These are phyloP conservation scores for Philopotamus ludificatus DNA, from an alignment of 1,140 invertebrate genomes.

Conservation along the genomic window DNA sequence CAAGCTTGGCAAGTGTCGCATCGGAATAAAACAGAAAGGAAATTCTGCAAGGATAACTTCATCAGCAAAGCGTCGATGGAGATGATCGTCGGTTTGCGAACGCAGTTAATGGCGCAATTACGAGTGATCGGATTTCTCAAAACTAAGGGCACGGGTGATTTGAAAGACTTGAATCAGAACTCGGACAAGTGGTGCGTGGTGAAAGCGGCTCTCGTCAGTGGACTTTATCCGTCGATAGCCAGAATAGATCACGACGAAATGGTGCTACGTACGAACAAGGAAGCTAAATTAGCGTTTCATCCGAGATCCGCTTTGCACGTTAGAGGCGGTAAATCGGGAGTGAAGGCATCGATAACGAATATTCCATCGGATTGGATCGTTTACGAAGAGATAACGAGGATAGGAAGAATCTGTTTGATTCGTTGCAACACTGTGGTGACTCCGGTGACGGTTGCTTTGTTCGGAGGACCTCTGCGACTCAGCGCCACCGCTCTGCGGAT, in stretches of 20 bases:
- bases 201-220: constrained; percentile 84
- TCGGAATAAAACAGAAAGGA: constrained; percentile 65
- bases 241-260: constrained; percentile 55
- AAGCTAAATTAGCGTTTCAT: constrained; percentile 74
- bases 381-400: constrained; percentile 78
- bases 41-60: constrained; percentile 79
- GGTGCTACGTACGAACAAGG: constrained; percentile 59
- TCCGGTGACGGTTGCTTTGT: constrained; percentile 75
- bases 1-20: constrained; percentile 75
- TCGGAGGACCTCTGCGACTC: constrained; percentile 70
- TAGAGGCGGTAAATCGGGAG: constrained; percentile 45
- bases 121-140: constrained; percentile 81
- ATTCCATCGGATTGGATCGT: constrained; percentile 81
- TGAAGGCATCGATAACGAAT: constrained; percentile 47
- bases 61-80: constrained; percentile 84
- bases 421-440: constrained; percentile 76
- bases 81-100: constrained; percentile 75
- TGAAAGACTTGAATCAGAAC: constrained; percentile 78
- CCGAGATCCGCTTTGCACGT: constrained; percentile 67
- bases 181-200: constrained; percentile 90
- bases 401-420: constrained; percentile 65
- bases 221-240: constrained; percentile 86
- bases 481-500: constrained; percentile 50
- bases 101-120: constrained; percentile 82
- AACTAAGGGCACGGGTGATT: constrained; percentile 70